Percentiles rank a stretch among this genome's conserved stretches.
Conservation (phyloP, 2,797 vertebrate species). For the Chaunax sp. region DNA sequence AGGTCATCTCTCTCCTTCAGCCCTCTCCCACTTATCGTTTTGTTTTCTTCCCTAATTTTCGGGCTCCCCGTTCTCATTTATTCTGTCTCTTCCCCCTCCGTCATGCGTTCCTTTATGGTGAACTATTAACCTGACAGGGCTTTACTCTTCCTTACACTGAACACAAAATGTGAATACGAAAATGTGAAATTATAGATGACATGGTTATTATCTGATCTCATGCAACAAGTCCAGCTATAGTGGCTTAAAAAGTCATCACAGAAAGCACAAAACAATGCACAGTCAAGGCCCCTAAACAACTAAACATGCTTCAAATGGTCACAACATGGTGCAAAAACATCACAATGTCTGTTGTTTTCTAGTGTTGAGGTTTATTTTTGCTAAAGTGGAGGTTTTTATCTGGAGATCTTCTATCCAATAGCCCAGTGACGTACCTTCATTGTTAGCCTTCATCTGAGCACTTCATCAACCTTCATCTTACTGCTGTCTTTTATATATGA, state of each 20-base stretch:
- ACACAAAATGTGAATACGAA: slow-evolving; percentile 21
- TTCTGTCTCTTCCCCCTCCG: slow-evolving; percentile 32
- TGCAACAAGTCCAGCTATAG: slow-evolving; percentile 22
- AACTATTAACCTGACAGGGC: slow-evolving; percentile 58
- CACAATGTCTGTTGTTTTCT: not conserved
- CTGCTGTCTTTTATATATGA: no score
- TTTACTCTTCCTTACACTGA: slow-evolving; percentile 41
- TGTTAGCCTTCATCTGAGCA: no score
- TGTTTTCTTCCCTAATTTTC: not conserved
- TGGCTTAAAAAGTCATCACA: slow-evolving; percentile 1
- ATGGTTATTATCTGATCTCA: slow-evolving; percentile 38
- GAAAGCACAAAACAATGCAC: not conserved
- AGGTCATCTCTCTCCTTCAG: slow-evolving; percentile 43
- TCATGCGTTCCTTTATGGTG: slow-evolving; percentile 24
- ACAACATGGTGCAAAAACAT: not conserved
- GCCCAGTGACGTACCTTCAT: no score
- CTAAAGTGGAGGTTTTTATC: not conserved
- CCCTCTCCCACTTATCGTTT: slow-evolving; percentile 41
- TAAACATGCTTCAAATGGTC: not conserved
- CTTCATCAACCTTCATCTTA: no score
- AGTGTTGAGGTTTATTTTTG: not conserved
- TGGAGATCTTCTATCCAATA: no score
- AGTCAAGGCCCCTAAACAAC: not conserved
- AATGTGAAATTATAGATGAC: slow-evolving; percentile 24
- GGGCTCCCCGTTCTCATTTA: slow-evolving; percentile 43